Evolutionary conservation across 2,113 vertebrate genomes (phyloP).

Genomic region (Trematocara macrostoma): DNA sequence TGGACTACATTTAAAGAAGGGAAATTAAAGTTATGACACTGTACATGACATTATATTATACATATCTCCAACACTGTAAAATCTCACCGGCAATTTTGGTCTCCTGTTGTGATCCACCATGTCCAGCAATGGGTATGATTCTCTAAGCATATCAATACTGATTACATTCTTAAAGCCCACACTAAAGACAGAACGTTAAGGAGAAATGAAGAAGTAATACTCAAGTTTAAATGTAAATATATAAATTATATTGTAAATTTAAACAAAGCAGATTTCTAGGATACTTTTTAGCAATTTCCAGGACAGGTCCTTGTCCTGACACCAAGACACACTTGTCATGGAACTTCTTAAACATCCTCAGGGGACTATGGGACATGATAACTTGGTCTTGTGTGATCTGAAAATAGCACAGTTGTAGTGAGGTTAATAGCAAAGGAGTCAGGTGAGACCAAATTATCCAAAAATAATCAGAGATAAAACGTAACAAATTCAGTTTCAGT

Average conservation of each 20-base stretch:
- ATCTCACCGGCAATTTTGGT: constrained; percentile 76
- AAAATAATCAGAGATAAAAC: not conserved
- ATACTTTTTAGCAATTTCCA: constrained; percentile 91
- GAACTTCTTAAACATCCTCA: constrained; percentile 84
- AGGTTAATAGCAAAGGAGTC: not conserved
- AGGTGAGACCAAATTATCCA: not conserved
- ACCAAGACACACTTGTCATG: constrained; percentile 88
- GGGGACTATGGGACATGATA: constrained; percentile 90
- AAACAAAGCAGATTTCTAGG: constrained; percentile 11
- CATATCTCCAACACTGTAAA: not conserved
- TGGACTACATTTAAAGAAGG: constrained; percentile 70
- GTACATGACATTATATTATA: not conserved
- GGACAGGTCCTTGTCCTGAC: constrained; percentile 86
- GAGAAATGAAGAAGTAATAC: not conserved
- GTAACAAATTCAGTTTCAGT: not conserved
- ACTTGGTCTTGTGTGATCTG: constrained; percentile 87
- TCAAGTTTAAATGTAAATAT: not conserved
- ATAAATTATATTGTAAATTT: not conserved
- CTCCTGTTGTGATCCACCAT: constrained; percentile 85
- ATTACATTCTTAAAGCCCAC: constrained; percentile 84
- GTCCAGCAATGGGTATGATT: constrained; percentile 83
- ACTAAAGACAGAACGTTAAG: constrained; percentile 39
- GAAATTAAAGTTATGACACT: not conserved
- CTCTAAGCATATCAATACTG: constrained; percentile 81
- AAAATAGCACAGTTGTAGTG: not conserved